Base-by-base conservation (phyloP, 2,888 invertebrate genomes). In the Leucozona laternaria region DNA sequence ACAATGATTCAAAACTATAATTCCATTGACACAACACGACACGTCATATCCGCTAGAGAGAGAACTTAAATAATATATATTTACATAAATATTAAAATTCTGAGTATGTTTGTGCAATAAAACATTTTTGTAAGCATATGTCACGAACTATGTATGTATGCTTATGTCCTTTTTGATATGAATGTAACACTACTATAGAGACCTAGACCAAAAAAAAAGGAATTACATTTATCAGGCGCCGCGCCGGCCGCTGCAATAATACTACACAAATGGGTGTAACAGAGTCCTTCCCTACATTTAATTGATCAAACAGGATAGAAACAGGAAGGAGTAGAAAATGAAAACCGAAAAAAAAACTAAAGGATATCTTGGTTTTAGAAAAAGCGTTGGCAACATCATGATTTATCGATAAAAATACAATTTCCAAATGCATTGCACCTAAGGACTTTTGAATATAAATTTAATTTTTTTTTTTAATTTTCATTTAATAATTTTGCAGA, bases 401-500 rank as follows among this genome's bases (percentile, higher is more conserved):
- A 85, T 85, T 85, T 80, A 77, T 85, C 80, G 77, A 85, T 85
- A 80, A 68, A 57, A 62, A 45, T 4, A 60, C 60, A 50, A 53
- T 20, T 7, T 11, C 48, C n/a, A 40, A 20, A 68, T 50, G 17
- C 53, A 66, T 48, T 48, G 2, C 1, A 76, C 4, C n/a, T 15
- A 22, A 40, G 5, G 7, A 25, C n/a, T 34, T 34, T n/a, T 17
- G 17, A 15, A 53, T 15, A 17, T 7, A 57, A 17, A 20, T 17
- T 25, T 4, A 3, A 10, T 17, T 11, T 17, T 7, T 13, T 73
- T 58, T 34, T 31, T 13, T 34, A 50, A 37, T 17, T 50, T 55
- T 5, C 22, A 25, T 34, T 70, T 55, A 57, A 60, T 78, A 45
- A 71, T 66, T 86, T 86, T 87, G 6, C 81, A 91, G 91, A 92